Percentiles rank a stretch among this genome's conserved stretches.
Conservation (phyloP, 1,140 invertebrate genomes). For the Polyergus mexicanus region DNA sequence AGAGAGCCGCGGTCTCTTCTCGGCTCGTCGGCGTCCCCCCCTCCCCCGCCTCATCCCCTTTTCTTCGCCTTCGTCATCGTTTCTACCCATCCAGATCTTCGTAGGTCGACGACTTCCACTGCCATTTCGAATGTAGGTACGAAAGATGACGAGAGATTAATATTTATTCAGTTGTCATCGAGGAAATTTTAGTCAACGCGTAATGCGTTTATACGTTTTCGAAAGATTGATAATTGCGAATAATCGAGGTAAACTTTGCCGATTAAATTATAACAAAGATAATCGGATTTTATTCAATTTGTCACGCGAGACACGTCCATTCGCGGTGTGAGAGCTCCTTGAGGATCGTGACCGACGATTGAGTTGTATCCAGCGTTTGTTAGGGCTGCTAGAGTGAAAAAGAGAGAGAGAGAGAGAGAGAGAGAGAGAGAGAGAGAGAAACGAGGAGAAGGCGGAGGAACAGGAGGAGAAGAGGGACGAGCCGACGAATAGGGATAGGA, state of each 20-base stretch:
- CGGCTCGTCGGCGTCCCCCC: constrained; percentile 41
- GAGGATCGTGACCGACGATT: constrained; percentile 77
- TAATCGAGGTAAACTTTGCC: constrained; percentile 31
- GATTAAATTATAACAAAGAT: background rate
- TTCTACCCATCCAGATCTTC: constrained; percentile 24
- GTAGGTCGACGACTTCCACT: constrained; percentile 19
- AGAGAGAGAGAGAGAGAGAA: background rate
- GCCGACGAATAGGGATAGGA: constrained; percentile 36
- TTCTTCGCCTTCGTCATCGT: constrained; percentile 59
- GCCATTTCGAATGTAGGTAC: background rate
- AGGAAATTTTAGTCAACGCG: background rate
- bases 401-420: too few relatives aligned
- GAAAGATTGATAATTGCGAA: constrained; percentile 28
- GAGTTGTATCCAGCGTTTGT: constrained; percentile 78
- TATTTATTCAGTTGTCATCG: background rate
- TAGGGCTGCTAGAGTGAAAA: constrained; percentile 70
- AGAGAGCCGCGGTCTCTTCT: constrained; percentile 67
- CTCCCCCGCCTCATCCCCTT: too few relatives aligned
- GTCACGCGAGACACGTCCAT: constrained; percentile 2
- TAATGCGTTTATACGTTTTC: background rate
- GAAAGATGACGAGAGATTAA: background rate
- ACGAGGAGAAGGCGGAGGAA: background rate
- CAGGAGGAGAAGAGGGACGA: constrained; percentile 32
- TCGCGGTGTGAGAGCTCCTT: constrained; percentile 71
- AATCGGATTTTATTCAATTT: constrained; percentile 42